Conservation (phyloP, 2,888 invertebrate species). For the Balanococcus diminutus region DNA sequence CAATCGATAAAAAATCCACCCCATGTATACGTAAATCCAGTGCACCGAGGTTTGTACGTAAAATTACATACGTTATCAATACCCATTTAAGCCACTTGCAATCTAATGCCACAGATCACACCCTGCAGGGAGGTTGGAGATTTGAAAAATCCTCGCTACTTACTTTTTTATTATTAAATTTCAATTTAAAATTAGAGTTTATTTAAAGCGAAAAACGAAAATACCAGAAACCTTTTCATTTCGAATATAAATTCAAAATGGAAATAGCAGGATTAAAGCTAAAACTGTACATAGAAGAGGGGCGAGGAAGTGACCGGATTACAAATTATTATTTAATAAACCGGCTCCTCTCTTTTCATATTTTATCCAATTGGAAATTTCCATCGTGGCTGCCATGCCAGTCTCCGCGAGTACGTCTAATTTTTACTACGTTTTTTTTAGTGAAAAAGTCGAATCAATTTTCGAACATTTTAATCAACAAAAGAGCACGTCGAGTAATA, state of each 20-base stretch:
- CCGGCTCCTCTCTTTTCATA: neutral
- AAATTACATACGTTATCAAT: neutral
- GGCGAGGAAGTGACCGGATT: neutral
- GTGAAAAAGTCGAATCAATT: no score
- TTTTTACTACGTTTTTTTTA: no score
- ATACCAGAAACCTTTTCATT: conserved; percentile 27
- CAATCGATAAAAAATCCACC: no score
- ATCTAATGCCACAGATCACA: neutral
- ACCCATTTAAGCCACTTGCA: neutral
- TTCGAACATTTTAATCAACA: no score
- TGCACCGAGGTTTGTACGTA: no score
- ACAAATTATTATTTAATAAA: conserved; percentile 27
- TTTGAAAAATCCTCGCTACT: neutral
- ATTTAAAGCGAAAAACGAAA: conserved; percentile 9
- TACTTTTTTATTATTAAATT: conserved; percentile 27
- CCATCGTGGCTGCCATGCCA: no score
- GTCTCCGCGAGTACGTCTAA: no score
- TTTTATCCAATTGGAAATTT: conserved; percentile 12
- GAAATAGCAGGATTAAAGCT: conserved; percentile 11
- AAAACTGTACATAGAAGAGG: neutral
- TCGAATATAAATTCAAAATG: neutral
- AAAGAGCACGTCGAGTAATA: no score
- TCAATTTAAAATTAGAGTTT: conserved; percentile 14
- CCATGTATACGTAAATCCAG: no score
- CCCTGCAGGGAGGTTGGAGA: neutral